These are phyloP conservation scores for Remorina albescens DNA, from an alignment of 2,797 vertebrate species.

Conservation along the genomic window DNA sequence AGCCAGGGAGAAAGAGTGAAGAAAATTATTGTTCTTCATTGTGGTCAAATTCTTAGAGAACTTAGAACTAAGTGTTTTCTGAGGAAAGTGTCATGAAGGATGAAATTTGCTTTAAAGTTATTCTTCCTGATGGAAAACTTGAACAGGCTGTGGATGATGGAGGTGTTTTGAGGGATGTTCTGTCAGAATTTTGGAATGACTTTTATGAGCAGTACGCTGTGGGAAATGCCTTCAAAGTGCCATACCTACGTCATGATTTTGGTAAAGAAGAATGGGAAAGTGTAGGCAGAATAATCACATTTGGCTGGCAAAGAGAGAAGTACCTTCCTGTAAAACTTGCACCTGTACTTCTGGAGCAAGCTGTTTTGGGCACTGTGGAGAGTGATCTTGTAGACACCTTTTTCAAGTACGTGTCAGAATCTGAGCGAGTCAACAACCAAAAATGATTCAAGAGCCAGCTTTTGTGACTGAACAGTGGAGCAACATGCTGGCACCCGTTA, in stretches of 20 bases:
- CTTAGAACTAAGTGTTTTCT: no score
- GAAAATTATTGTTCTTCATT: conserved; percentile 3
- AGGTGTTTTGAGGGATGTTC: conserved; percentile 13
- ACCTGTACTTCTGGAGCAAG: conserved; percentile 42
- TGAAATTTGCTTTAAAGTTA: conserved; percentile 27
- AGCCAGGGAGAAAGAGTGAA: neutral
- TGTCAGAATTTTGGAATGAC: no score
- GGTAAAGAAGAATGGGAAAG: conserved; percentile 34
- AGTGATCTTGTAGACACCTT: conserved; percentile 42
- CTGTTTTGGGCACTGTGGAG: no score
- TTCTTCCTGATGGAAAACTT: conserved; percentile 29
- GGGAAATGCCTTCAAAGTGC: conserved; percentile 48
- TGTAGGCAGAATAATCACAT: conserved; percentile 27
- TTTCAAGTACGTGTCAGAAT: conserved; percentile 47
- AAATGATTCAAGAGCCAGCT: no score
- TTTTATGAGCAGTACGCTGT: no score
- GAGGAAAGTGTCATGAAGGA: conserved; percentile 15
- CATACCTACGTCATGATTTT: conserved; percentile 39
- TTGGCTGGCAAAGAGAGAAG: conserved; percentile 46
- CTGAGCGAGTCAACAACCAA: no score
- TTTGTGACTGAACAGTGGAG: no score
- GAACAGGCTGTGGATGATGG: conserved; percentile 22
- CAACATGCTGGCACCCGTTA: no score
- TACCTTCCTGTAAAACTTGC: no score
- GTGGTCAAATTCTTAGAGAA: conserved; percentile 11